phyloP scores from a whole-genome alignment of 2,888 invertebrate genomes.

The Epirrhoe alternata region DNA sequence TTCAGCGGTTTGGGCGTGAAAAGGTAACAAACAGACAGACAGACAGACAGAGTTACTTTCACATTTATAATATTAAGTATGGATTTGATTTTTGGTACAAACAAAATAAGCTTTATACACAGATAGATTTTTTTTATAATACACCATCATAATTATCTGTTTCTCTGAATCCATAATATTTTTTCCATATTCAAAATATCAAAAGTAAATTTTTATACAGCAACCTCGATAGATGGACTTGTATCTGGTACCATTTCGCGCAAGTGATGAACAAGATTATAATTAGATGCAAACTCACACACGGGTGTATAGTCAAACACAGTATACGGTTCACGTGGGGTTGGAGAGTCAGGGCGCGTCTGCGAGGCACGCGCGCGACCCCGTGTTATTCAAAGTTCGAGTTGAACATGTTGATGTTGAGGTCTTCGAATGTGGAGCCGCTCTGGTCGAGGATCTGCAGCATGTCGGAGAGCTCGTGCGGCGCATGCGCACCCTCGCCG shows the following conservation, averaged over 20 bases:
- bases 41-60: no score
- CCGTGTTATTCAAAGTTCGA: slow-evolving; percentile 82
- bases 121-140: slow-evolving; percentile 32
- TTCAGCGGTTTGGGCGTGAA: no score
- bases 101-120: slow-evolving; percentile 43
- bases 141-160: slow-evolving; percentile 24
- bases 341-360: slow-evolving; percentile 2
- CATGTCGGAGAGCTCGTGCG: slow-evolving; percentile 95
- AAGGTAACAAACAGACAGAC: no score
- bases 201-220: slow-evolving; percentile 37
- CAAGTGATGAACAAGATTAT: slow-evolving; percentile 36
- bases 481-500: slow-evolving; percentile 78
- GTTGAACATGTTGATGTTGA: slow-evolving; percentile 95
- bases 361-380: slow-evolving; percentile 37
- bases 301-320: slow-evolving; percentile 23
- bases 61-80: no score
- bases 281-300: slow-evolving; percentile 27
- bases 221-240: slow-evolving; percentile 29
- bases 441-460: slow-evolving; percentile 96
- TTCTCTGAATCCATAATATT: slow-evolving; percentile 31
- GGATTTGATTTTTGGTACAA: slow-evolving; percentile 43
- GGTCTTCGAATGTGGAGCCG: slow-evolving; percentile 94
- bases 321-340: slow-evolving; percentile 17
- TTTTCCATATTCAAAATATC: slow-evolving; percentile 39
- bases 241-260: slow-evolving; percentile 30